Evolutionary conservation across 1,140 invertebrate genomes (phyloP), one percentile per base, ranked within the genome.

Genomic region (Xylocopa sonorina): DNA sequence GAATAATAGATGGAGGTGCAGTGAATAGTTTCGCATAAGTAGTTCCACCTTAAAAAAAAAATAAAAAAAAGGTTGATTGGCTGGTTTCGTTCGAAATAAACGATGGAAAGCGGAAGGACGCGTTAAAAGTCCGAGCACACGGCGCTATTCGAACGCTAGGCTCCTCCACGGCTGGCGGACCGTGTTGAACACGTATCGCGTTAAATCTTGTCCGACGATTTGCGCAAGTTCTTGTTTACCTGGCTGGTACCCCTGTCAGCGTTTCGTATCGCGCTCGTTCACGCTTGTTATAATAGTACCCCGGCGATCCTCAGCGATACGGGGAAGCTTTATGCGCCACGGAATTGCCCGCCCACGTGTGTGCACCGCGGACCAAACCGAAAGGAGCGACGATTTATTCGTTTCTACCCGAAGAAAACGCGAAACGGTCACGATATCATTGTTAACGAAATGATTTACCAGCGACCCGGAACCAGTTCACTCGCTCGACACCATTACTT

Each of bases 281-380:
- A 0, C 10, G 51, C 67, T 67, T 43, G 68, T 58, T 43, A 53
- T 53, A 72, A 72, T 53, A 43, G 68, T 10, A 32, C 27, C 58
- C 18, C 1, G 6, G 51, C 32, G 68, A 24, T 58, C 27, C 32
- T 72, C 29, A 29, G 41, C 68, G 68, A 72, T 72, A 58, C 27
- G 5, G 12, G 38, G 50, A n/a, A n/a, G 38, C 38, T 58, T 58
- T 58, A 58, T 58, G 68, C 41, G 38, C 7, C 50, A n/a, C 51
- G 53, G 68, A 43, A 58, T 72, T 58, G 38, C 27, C 34, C 68
- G 68, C 68, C 68, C 53, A 72, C 68, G 68, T 21, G 34, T 60
- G 6, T 53, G 18, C 27, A 58, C 38, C n/a, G 34, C 38, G 27
- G 12, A 43, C 14, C 24, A 18, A 2, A 24, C 32, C 18, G 38